Conservation (phyloP, 2,113 vertebrate species). For the Gallinago jamesoni region DNA sequence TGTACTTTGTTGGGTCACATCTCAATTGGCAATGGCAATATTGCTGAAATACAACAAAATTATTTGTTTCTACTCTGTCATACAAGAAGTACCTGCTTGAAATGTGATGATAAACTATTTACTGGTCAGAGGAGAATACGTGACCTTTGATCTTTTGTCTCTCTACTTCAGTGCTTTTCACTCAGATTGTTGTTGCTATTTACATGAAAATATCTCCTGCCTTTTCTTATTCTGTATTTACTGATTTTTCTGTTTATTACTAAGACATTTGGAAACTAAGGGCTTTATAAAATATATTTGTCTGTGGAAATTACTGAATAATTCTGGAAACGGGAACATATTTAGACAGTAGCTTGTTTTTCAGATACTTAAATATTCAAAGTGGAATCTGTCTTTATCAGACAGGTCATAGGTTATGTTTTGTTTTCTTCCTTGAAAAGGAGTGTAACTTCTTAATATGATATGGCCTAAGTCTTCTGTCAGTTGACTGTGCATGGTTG, state of each 20-base stretch:
- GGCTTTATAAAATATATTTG: not conserved
- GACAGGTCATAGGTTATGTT: not conserved
- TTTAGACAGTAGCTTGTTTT: not conserved
- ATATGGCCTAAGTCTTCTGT: not conserved
- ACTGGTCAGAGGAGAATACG: not conserved
- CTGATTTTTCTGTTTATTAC: not conserved
- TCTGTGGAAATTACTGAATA: not conserved
- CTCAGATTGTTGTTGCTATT: not conserved
- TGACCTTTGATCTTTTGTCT: not conserved
- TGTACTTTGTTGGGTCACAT: not conserved
- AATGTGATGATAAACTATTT: not conserved
- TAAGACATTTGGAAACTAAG: not conserved
- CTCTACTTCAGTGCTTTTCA: not conserved
- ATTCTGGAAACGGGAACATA: not conserved
- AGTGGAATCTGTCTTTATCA: not conserved
- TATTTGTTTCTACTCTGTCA: not conserved
- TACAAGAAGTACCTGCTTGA: not conserved
- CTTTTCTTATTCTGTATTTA: not conserved
- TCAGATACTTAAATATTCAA: not conserved
- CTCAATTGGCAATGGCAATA: not conserved
- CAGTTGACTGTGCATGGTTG: not conserved
- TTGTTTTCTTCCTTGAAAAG: not conserved
- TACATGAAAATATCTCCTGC: not conserved
- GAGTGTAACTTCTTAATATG: not conserved
- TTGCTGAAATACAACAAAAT: not conserved